Conservation (phyloP, 1,140 invertebrate genomes). For the Dryas iulia region DNA sequence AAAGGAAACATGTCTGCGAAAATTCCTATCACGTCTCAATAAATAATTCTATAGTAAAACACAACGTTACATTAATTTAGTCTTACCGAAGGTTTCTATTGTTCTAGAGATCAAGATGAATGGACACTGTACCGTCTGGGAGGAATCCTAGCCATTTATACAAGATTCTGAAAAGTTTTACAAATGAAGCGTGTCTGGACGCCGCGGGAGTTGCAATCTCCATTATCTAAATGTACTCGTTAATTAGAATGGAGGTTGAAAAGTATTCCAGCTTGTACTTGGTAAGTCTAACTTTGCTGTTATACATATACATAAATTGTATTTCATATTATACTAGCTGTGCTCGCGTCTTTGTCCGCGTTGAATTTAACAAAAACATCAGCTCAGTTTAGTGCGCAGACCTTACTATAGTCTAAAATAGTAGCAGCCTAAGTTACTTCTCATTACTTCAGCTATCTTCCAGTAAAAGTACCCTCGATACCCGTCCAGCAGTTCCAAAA, state of each 20-base stretch:
- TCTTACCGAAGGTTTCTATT: conserved; percentile 15
- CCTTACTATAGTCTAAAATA: too few relatives aligned
- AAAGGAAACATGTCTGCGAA: neutral
- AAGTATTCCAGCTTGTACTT: neutral
- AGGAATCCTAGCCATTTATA: conserved; percentile 42
- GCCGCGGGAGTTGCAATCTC: conserved; percentile 25
- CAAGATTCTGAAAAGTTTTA: conserved; percentile 28
- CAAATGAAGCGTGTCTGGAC: conserved; percentile 44
- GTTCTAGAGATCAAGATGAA: conserved; percentile 20
- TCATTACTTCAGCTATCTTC: too few relatives aligned
- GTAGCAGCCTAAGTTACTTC: too few relatives aligned
- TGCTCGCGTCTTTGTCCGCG: too few relatives aligned
- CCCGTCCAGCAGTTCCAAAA: too few relatives aligned
- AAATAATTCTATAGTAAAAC: too few relatives aligned
- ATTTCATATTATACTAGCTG: too few relatives aligned
- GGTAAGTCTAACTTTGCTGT: neutral
- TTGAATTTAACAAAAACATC: too few relatives aligned
- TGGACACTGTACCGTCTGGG: conserved; percentile 33
- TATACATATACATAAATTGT: neutral
- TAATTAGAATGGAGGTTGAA: conserved; percentile 15
- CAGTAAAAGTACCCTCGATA: too few relatives aligned
- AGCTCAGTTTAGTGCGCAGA: too few relatives aligned
- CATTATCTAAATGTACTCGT: conserved; percentile 11
- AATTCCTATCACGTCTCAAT: conserved; percentile 16
- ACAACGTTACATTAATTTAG: neutral